Percentiles rank a stretch among this genome's conserved stretches.
phyloP scores from a whole-genome alignment of 2,113 vertebrate species.

The Sphaerodactylus townsendi region DNA sequence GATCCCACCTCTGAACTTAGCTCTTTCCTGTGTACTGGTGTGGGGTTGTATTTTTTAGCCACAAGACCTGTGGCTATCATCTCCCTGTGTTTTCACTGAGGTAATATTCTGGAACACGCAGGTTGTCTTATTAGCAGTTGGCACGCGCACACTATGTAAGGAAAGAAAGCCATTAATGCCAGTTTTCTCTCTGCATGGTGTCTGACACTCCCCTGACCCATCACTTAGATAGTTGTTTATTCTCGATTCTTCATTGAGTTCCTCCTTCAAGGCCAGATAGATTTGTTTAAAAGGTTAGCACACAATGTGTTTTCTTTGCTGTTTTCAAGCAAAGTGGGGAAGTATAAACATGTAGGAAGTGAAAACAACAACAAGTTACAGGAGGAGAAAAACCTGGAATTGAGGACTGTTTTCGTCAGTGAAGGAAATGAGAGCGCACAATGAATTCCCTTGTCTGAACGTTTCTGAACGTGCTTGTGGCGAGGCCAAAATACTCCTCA shows the following conservation, averaged over 20 bases:
- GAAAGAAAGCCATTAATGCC: background rate
- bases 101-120: slow-evolving; percentile 5
- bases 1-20: no score
- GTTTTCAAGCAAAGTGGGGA: background rate
- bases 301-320: background rate
- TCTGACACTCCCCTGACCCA: no score
- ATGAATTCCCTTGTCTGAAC: background rate
- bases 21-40: background rate
- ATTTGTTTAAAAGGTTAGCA: background rate
- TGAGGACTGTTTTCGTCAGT: background rate
- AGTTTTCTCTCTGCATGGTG: background rate
- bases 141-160: background rate
- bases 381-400: background rate
- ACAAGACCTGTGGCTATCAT: fast-evolving
- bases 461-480: background rate
- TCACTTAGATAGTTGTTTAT: background rate
- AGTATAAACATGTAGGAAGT: background rate
- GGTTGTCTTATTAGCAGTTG: background rate
- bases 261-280: background rate
- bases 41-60: fast-evolving
- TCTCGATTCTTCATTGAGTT: background rate
- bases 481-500: background rate
- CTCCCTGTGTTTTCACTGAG: fast-evolving
- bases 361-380: background rate
- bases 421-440: background rate